Evolutionary conservation across 2,113 vertebrate genomes (phyloP), one percentile per base, ranked within the genome.

Genomic region (Laticauda colubrina): DNA sequence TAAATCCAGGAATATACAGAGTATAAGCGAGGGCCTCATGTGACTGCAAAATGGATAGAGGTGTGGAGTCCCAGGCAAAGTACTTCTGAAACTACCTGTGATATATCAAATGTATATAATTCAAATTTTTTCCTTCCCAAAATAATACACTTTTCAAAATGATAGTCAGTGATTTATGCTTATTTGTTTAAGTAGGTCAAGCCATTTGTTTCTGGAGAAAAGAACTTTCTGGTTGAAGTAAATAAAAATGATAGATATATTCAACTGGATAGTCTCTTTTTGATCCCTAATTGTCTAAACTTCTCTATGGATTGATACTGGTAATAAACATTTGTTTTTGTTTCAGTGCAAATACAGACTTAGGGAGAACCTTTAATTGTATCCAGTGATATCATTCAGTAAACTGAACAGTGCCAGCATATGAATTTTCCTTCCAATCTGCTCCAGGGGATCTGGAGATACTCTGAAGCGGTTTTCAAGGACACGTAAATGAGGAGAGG

Each of bases 81-180:
- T 21, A 87, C 24, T 87, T 29, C 48, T 87, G 43, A 87, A 75
- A 11, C 51, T 4, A 48, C 56, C 12, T 21, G 4, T 89, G 34
- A 6, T 51, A 3, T 23, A 34, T 21, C 3, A 51, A 88, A 87
- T 92, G 56, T 64, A 34, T 20, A 45, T 34, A 55, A 39, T 88
- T 89, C 9, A 53, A 26, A 10, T 10, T 45, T 29, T 21, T 43
- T 88, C 51, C 5, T 69, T 10, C 88, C 20, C 24, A 85, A 69
- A 21, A 45, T 56, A 24, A n/a, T 11, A 45, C 14, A 57, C 2
- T 0, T 14, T 5, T 69, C 14, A 64, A 3, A 10, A 0, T 0
- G 24, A 90, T 34, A 87, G 64, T 29, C 4, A 11, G 53, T 7
- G 89, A 90, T 69, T 81, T 24, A 29, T 89, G 45, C 29, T 89